Conservation (phyloP, 2,888 invertebrate species). For the Apotomis capreana region DNA sequence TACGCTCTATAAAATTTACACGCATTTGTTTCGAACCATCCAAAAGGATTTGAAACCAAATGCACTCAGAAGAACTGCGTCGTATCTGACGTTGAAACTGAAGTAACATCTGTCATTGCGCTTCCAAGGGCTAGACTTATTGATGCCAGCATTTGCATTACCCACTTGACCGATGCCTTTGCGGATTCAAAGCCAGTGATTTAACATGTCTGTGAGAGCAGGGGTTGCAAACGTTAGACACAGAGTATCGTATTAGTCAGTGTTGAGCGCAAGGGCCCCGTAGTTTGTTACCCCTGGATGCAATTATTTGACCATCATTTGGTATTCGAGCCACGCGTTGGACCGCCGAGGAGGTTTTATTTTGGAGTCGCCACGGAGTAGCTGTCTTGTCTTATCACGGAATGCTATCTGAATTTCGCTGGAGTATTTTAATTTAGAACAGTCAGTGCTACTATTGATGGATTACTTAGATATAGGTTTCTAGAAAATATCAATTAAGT, state of each 20-base stretch:
- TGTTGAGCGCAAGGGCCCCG: constrained; percentile 52
- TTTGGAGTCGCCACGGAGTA: constrained; percentile 17
- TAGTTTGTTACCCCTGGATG: constrained; percentile 65
- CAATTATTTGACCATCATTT: constrained; percentile 68
- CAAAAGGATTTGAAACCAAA: constrained; percentile 15
- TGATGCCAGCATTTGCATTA: constrained; percentile 38
- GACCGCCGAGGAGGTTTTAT: constrained; percentile 35
- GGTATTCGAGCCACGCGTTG: constrained; percentile 56
- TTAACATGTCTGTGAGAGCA: constrained; percentile 60
- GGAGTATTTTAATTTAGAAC: constrained; percentile 4
- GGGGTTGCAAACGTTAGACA: constrained; percentile 46
- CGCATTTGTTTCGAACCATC: constrained; percentile 15
- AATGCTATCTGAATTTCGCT: neutral
- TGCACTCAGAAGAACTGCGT: constrained; percentile 6
- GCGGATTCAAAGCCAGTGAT: constrained; percentile 60
- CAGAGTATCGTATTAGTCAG: constrained; percentile 63
- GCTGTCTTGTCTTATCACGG: constrained; percentile 20
- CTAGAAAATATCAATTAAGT: neutral
- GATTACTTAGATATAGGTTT: neutral
- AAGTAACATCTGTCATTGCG: neutral
- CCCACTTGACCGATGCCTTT: constrained; percentile 42
- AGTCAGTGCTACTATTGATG: neutral
- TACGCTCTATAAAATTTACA: constrained; percentile 20
- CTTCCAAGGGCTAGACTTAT: constrained; percentile 7
- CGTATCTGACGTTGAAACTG: neutral